These are phyloP conservation scores for Zaprionus lachaisei DNA, from an alignment of 1,140 invertebrate species.

Conservation along the genomic window DNA sequence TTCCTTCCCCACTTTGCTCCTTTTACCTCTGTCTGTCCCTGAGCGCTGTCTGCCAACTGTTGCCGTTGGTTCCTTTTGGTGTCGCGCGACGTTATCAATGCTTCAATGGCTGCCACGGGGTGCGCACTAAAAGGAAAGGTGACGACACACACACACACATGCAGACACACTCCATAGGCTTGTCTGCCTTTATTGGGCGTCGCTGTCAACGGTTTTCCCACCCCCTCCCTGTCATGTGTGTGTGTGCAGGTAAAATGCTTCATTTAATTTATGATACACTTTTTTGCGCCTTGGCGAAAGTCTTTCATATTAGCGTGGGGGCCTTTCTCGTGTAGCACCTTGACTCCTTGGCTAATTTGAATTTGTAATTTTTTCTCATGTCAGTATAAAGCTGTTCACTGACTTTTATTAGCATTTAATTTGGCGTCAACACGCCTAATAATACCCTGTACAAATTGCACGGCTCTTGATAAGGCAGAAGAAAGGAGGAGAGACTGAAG, in stretches of 20 bases:
- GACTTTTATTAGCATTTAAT: conserved; percentile 80
- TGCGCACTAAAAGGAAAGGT: conserved; percentile 61
- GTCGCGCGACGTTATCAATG: conserved; percentile 53
- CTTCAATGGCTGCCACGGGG: conserved; percentile 69
- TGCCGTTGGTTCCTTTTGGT: conserved; percentile 48
- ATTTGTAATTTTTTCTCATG: conserved; percentile 81
- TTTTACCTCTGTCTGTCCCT: not conserved
- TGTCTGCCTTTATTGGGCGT: conserved; percentile 47
- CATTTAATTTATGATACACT: conserved; percentile 82
- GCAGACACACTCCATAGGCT: conserved; percentile 25
- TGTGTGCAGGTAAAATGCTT: conserved; percentile 70
- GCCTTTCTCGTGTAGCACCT: conserved; percentile 18
- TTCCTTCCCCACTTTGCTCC: not conserved
- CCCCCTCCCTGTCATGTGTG: conserved; percentile 2
- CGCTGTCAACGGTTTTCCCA: conserved; percentile 27
- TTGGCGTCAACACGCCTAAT: conserved; percentile 63
- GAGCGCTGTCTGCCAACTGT: conserved; percentile 56
- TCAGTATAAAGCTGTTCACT: conserved; percentile 69
- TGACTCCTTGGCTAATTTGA: conserved; percentile 72
- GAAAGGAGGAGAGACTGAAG: too few relatives aligned
- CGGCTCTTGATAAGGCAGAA: not conserved
- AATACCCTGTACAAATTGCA: conserved; percentile 8
- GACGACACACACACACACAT: conserved; percentile 37
- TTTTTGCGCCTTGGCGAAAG: conserved; percentile 57
- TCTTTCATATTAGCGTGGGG: conserved; percentile 72